Base-by-base conservation (phyloP, 1,140 invertebrate species). In the Lutraria rhynchaena region DNA sequence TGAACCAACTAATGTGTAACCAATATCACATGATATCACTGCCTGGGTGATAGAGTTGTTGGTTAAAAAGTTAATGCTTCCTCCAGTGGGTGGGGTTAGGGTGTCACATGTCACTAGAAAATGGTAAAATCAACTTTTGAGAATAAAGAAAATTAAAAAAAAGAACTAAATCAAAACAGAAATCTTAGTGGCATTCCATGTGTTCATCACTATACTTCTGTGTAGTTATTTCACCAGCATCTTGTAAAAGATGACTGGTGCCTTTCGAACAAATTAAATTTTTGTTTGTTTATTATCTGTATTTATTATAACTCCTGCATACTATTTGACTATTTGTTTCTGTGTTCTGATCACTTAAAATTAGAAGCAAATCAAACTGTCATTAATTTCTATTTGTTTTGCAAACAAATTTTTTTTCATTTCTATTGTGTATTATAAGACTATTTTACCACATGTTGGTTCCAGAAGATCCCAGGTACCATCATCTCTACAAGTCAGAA, bases 381-480 rank as follows among this genome's bases (percentile, higher is more conserved):
- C n/a, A n/a, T n/a, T n/a, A n/a, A n/a, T n/a, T n/a, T n/a, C n/a
- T n/a, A n/a, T n/a, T n/a, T n/a, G n/a, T n/a, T n/a, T n/a, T n/a
- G n/a, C n/a, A n/a, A n/a, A n/a, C n/a, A n/a, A n/a, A n/a, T n/a
- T n/a, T n/a, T n/a, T n/a, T n/a, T n/a, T n/a, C n/a, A n/a, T n/a
- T n/a, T n/a, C n/a, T n/a, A 9, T 29, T 29, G n/a, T n/a, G 27
- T 22, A 22, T 4, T 22, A n/a, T 57, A 9, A n/a, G n/a, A 57
- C 19, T 46, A 1, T 22, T 22, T 15, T 67, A 77, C 75, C 75
- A 41, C 75, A 77, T n/a, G 37, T 13, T 7, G 75, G 60, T 51
- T 44, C 24, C 31, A 65, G 44, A 13, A 77, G 29, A 67, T 65
- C 44, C 75, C 75, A 77, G 11, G 75, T 63, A 3, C 75, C 75